phyloP scores from a whole-genome alignment of 2,797 vertebrate species.

The Scolopax rusticola region DNA sequence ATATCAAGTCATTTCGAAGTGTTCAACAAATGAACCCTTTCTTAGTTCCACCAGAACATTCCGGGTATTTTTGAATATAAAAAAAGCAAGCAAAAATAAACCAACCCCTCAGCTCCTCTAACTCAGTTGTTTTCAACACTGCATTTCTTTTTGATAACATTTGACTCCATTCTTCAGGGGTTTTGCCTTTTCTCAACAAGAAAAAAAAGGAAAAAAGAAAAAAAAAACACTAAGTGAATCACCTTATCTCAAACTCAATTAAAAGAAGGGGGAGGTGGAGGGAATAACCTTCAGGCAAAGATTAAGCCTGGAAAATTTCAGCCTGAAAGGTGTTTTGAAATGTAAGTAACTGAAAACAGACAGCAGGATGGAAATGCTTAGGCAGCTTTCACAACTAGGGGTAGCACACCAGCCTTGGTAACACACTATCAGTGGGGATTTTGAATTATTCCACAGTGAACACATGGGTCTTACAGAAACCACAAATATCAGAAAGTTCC shows the following conservation, averaged over 20 bases:
- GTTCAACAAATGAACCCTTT: neutral
- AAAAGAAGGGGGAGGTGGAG: conserved; percentile 43
- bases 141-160: neutral
- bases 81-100: neutral
- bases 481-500: neutral
- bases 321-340: conserved; percentile 56
- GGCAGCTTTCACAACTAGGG: neutral
- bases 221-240: neutral
- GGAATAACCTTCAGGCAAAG: conserved; percentile 63
- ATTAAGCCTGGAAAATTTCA: conserved; percentile 68
- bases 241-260: conserved; percentile 51
- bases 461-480: neutral
- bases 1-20: neutral
- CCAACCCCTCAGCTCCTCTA: neutral
- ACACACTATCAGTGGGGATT: neutral
- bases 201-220: neutral
- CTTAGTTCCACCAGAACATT: neutral
- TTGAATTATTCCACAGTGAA: neutral
- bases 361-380: conserved; percentile 43
- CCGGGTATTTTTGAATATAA: neutral
- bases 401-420: neutral
- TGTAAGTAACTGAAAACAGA: conserved; percentile 55
- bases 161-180: neutral
- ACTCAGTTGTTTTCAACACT: neutral
- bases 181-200: neutral